Evolutionary conservation across 1,140 invertebrate genomes (phyloP), one percentile per base, ranked within the genome.

Genomic region (Planococcus citri): DNA sequence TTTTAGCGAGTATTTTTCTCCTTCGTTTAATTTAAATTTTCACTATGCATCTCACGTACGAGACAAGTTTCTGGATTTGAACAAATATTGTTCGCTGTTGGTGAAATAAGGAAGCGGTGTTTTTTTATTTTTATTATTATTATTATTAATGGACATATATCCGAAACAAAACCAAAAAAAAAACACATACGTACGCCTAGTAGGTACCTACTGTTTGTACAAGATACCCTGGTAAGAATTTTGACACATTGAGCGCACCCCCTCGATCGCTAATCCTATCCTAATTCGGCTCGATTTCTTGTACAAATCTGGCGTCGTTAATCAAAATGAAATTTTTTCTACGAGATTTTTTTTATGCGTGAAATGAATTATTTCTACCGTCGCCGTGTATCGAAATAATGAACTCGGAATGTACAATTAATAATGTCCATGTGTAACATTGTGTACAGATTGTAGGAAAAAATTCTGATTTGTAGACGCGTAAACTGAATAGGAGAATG

Each of bases 271-370:
- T 20, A 20, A n/a, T n/a, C n/a, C n/a, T n/a, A n/a, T n/a, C n/a
- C n/a, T n/a, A n/a, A n/a, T n/a, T n/a, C n/a, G n/a, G 6, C n/a
- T 20, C 57, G 4, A 22, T 9, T 22, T 60, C 57, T 60, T 60
- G n/a, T 22, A 60, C 20, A 60, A 60, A 60, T 60, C 57, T n/a
- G 57, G 17, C 21, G 57, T 60, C 57, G 57, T 60, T 60, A 60
- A 60, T 60, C 21, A 60, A 60, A 9, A 9, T n/a, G 17, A 22
- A 60, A 9, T 60, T 37, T 37, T 37, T 37, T n/a, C 33, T n/a
- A n/a, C n/a, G n/a, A n/a, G n/a, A n/a, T n/a, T n/a, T n/a, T 8
- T 37, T 37, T 37, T 37, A 6, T 14, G 6, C 33, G 33, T 37
- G 33, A 37, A 14, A 8, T 37, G 6, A 14, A 14, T 37, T 8